phyloP scores from a whole-genome alignment of 2,797 vertebrate genomes.

The Gymnopithys bicolor region DNA sequence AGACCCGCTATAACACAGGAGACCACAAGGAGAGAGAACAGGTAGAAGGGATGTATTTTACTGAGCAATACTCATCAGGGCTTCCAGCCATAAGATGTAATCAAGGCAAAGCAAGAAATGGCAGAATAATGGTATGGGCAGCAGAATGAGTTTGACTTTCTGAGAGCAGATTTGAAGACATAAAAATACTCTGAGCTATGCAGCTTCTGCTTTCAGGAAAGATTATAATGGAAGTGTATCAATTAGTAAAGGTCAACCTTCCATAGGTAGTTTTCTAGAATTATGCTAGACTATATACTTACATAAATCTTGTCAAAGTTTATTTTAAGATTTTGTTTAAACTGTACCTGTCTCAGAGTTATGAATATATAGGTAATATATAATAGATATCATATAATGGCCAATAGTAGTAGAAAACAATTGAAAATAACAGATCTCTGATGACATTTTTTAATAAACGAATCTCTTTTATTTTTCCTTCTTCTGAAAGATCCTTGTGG shows the following conservation, averaged over 20 bases:
- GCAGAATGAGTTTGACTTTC: not conserved
- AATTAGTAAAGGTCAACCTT: not conserved
- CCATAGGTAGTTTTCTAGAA: not conserved
- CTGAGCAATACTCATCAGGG: not conserved
- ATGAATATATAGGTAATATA: not conserved
- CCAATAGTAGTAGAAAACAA: not conserved
- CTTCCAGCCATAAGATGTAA: not conserved
- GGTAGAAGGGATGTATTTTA: not conserved
- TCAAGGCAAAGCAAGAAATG: not conserved
- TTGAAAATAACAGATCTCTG: not conserved
- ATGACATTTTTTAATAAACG: not conserved
- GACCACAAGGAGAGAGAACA: not conserved
- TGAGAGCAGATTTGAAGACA: not conserved
- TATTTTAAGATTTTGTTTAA: not conserved
- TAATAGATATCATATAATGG: not conserved
- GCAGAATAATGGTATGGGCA: not conserved
- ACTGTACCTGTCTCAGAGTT: not conserved
- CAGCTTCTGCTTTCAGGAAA: not conserved
- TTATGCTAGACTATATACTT: not conserved
- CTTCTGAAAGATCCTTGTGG: not conserved
- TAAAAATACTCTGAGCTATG: not conserved
- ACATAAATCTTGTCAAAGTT: not conserved
- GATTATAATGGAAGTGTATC: fast-evolving
- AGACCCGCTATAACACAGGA: fast-evolving
- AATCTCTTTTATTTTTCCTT: not conserved